Evolutionary conservation across 2,113 vertebrate species (phyloP), one percentile per base, ranked within the genome.

Genomic region (Chamaetylas fuelleborni): DNA sequence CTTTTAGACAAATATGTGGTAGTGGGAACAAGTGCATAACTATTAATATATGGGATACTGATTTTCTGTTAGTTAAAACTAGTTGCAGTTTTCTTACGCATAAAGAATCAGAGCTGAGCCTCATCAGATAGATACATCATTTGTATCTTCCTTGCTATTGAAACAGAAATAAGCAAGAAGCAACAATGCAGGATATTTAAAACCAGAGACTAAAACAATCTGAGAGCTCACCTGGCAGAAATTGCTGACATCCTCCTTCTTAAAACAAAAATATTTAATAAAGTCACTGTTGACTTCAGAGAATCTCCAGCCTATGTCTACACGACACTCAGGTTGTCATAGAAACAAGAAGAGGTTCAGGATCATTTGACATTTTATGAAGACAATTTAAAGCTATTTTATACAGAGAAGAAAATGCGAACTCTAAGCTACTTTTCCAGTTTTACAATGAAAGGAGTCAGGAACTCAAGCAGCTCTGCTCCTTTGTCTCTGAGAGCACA

Each of bases 301-400:
- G 64, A 45, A 72, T 86, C 29, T 47, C 65, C 58, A 87, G 57
- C 31, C 64, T 34, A 81, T 2, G 7, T 54, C 54, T 69, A 23
- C 33, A 67, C 56, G 42, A 79, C 57, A 33, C 33, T 36, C 67
- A 48, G 64, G 97, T 97, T 97, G 97, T 65, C 96, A 97, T 97
- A 78, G 97, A 96, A 97, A 97, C 96, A 6, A 70, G 78, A 58
- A 51, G 42, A 92, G 45, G 76, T 90, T 96, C 66, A 78, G 81
- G 88, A 96, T 94, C 88, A 85, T 96, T 95, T 86, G 60, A 66
- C 48, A 85, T 88, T 95, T 97, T 95, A 96, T 89, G 80, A 79
- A 90, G 81, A 88, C 47, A 87, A 90, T 94, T 93, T 84, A 91
- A 92, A 91, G 79, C 67, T 80, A 82, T 94, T 95, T 92, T 67